Evolutionary conservation across 2,113 vertebrate species (phyloP).

Genomic region (Galbula dea): DNA sequence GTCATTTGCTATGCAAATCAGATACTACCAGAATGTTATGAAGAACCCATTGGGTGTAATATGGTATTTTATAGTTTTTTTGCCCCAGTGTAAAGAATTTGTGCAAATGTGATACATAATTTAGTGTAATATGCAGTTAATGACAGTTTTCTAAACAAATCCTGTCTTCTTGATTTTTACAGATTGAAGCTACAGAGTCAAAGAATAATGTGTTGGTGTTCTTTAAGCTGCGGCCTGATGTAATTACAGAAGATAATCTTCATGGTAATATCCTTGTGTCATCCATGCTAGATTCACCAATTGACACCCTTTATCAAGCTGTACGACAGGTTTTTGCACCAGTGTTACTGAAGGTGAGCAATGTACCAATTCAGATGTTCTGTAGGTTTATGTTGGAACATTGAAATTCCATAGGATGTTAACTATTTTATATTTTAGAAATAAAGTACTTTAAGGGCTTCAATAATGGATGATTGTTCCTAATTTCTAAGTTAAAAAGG

Average conservation of each 20-base stretch:
- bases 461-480: not conserved
- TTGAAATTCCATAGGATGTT: not conserved
- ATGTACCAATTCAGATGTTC: not conserved
- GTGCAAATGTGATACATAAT: not conserved
- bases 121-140: not conserved
- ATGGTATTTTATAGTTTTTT: not conserved
- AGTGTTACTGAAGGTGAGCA: slow-evolving; percentile 84
- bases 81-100: not conserved
- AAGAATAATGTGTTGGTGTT: slow-evolving; percentile 88
- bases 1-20: not conserved
- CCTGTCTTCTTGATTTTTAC: not conserved
- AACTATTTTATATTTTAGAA: not conserved
- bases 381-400: not conserved
- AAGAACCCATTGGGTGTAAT: not conserved
- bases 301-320: slow-evolving; percentile 92
- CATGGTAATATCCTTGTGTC: slow-evolving; percentile 90
- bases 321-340: slow-evolving; percentile 91
- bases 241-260: slow-evolving; percentile 93
- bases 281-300: slow-evolving; percentile 93
- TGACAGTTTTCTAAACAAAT: not conserved
- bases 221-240: slow-evolving; percentile 90
- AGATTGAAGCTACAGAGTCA: slow-evolving; percentile 83
- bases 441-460: not conserved
- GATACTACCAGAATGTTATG: not conserved
- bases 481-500: not conserved